These are phyloP conservation scores for Mormyrops attenuatus DNA, from an alignment of 2,797 vertebrate species.

Conservation along the genomic window DNA sequence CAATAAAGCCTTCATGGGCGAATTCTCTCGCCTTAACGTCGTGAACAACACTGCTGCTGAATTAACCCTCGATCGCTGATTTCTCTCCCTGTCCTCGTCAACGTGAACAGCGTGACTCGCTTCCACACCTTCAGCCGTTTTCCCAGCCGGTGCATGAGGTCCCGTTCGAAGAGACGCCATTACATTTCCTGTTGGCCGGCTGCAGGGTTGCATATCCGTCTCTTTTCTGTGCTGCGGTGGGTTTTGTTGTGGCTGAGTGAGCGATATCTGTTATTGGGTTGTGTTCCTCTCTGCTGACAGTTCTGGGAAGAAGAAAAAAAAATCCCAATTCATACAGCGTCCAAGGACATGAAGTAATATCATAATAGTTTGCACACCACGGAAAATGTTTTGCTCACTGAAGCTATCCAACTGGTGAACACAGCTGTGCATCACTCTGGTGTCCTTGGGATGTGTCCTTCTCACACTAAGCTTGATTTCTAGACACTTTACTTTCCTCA, in stretches of 20 bases:
- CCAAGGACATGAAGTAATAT: slow-evolving; percentile 15
- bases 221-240: not conserved
- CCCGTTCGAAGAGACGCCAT: not conserved
- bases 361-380: not conserved
- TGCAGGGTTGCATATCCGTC: not conserved
- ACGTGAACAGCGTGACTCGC: not conserved
- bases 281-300: not conserved
- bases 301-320: not conserved
- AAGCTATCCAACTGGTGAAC: not conserved
- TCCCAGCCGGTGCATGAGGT: not conserved
- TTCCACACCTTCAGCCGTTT: not conserved
- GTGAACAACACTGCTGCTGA: not conserved
- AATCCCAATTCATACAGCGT: slow-evolving; percentile 7
- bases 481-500: not conserved
- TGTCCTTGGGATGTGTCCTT: not conserved
- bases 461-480: not conserved
- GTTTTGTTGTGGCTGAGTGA: not conserved
- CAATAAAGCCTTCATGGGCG: not conserved
- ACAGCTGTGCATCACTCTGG: slow-evolving; percentile 13
- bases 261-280: not conserved
- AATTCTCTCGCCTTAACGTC: not conserved
- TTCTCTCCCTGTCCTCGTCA: not conserved
- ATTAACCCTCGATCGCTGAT: not conserved
- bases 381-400: not conserved
- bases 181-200: not conserved